phyloP scores from a whole-genome alignment of 2,113 vertebrate genomes.

The Pygoscelis adeliae region DNA sequence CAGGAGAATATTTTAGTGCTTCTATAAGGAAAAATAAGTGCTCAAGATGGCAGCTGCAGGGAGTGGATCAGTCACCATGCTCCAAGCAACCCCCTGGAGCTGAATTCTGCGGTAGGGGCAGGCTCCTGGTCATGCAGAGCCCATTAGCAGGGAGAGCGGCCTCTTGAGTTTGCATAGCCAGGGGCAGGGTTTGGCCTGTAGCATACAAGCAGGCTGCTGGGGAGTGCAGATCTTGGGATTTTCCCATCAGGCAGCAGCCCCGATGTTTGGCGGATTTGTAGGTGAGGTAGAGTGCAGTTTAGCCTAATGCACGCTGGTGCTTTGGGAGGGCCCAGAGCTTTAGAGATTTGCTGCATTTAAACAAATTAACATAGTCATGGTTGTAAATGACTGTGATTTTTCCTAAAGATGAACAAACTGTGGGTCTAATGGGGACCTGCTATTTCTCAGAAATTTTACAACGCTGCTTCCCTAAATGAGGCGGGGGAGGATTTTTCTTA shows the following conservation, averaged over 20 bases:
- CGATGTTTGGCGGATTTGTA: not conserved
- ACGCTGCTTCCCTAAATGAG: not conserved
- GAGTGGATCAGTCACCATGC: not conserved
- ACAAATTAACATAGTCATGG: not conserved
- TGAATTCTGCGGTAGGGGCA: not conserved
- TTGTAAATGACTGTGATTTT: conserved; percentile 23
- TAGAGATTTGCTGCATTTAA: not conserved
- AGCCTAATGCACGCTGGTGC: not conserved
- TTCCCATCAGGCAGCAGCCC: not conserved
- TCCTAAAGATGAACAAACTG: not conserved
- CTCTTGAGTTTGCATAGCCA: not conserved
- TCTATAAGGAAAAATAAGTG: not conserved
- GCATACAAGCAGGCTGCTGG: not conserved
- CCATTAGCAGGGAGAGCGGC: not conserved
- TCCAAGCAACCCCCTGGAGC: not conserved
- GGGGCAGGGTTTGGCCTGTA: not conserved
- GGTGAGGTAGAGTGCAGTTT: not conserved
- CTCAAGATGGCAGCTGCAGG: not conserved
- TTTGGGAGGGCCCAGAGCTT: not conserved
- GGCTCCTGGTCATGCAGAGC: not conserved
- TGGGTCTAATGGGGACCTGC: not conserved
- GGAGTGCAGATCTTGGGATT: not conserved
- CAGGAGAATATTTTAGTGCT: not conserved
- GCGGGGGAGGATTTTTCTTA: not conserved
- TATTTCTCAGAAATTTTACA: not conserved